Percentiles rank a stretch among this genome's conserved stretches.
These are phyloP conservation scores for Stylophora pistillata DNA, from an alignment of 64 coral and sea anemone genomes.

Conservation along the genomic window DNA sequence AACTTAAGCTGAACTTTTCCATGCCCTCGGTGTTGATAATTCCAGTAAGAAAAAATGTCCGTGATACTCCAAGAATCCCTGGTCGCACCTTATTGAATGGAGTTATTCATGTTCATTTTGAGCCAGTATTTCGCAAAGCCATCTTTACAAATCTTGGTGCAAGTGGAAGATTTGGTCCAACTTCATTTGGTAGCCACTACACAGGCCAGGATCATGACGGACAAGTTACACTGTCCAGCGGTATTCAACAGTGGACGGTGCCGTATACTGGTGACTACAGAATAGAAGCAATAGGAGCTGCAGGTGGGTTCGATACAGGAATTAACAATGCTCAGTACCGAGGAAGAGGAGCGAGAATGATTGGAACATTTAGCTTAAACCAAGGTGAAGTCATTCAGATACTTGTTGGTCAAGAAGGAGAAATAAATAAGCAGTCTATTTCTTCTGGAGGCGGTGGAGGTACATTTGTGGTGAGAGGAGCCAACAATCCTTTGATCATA, in stretches of 20 bases:
- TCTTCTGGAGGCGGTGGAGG: conserved; percentile 26
- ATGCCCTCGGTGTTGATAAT: too few species aligned
- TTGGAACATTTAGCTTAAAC: conserved; percentile 5
- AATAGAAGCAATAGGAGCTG: conserved; percentile 71
- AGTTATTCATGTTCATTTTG: too few species aligned
- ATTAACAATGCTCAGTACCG: conserved; percentile 11
- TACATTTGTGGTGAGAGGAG: conserved; percentile 15
- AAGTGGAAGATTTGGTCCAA: conserved; percentile 32
- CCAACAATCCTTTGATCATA: conserved; percentile 4
- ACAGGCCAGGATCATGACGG: conserved; percentile 18
- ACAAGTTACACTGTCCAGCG: conserved; percentile 51
- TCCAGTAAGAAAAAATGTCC: too few species aligned
- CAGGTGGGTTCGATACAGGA: conserved; percentile 10
- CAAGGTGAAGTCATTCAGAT: conserved; percentile 6
- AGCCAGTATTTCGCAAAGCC: not conserved
- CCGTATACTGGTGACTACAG: conserved; percentile 37
- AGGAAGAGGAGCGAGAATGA: conserved; percentile 37
- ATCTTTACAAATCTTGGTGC: conserved; percentile 49
- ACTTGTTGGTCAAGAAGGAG: conserved; percentile 53
- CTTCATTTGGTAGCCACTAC: conserved; percentile 36
- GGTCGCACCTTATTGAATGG: too few species aligned
- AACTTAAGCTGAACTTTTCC: too few species aligned
- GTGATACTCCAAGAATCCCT: too few species aligned
- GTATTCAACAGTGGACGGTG: conserved; percentile 59
- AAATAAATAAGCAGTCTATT: not conserved